A percentile compares a stretch with the other conserved stretches of the same genome.
phyloP scores from a whole-genome alignment of 1,140 invertebrate species.

The Palaemon carinicauda region DNA sequence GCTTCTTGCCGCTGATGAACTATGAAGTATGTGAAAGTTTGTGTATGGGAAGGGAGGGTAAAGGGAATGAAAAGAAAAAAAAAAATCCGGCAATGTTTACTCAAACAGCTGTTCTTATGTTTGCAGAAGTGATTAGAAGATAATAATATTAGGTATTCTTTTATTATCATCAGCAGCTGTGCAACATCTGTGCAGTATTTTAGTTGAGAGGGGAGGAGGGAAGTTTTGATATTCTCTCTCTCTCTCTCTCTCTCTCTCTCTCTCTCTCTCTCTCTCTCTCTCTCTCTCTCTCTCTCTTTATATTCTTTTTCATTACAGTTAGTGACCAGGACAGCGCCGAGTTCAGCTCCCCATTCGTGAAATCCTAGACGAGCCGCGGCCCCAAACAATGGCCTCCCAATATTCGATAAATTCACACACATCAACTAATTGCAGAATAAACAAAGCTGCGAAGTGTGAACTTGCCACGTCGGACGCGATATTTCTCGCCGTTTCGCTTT shows the following conservation, averaged over 20 bases:
- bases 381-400: slow-evolving; percentile 40
- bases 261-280: neutral
- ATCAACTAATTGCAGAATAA: slow-evolving; percentile 57
- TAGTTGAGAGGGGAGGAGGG: no score
- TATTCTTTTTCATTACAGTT: slow-evolving; percentile 23
- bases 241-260: neutral
- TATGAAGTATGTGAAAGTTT: no score
- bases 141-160: no score
- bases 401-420: slow-evolving; percentile 57
- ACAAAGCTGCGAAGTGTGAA: slow-evolving; percentile 50
- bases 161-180: no score
- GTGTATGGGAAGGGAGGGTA: no score
- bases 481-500: slow-evolving; percentile 17
- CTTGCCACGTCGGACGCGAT: slow-evolving; percentile 47
- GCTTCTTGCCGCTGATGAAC: no score
- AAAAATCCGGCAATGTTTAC: no score
- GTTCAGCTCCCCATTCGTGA: slow-evolving; percentile 18
- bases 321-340: neutral
- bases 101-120: no score
- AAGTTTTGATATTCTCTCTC: neutral
- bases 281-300: neutral
- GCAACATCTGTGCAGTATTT: no score
- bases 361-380: slow-evolving; percentile 40
- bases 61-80: no score
- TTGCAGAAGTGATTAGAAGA: no score